Percentiles rank a stretch among this genome's conserved stretches.
These are phyloP conservation scores for Actinia equina DNA, from an alignment of 64 coral and sea anemone genomes.

Conservation along the genomic window DNA sequence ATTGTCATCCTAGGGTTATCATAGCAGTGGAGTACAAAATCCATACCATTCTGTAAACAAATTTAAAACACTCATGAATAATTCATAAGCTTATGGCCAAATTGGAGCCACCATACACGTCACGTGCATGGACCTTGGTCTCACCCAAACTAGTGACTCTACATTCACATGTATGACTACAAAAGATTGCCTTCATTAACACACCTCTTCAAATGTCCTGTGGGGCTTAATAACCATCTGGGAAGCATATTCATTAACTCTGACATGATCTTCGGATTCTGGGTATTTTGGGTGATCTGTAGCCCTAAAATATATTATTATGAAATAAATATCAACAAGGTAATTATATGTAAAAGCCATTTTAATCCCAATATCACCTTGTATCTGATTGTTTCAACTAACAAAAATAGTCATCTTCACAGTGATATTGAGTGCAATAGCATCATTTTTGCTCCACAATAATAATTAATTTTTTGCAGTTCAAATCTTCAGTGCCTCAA, in stretches of 20 bases:
- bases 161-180: neutral
- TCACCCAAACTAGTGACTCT: slow-evolving; percentile 7
- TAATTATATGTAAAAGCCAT: too few species aligned
- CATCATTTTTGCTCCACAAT: too few species aligned
- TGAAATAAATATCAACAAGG: neutral
- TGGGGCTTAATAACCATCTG: slow-evolving; percentile 93
- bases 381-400: too few species aligned
- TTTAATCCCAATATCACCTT: too few species aligned
- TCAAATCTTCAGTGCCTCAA: too few species aligned
- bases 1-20: slow-evolving; percentile 89
- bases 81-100: too few species aligned
- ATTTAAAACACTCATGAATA: too few species aligned
- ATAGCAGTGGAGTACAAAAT: slow-evolving; percentile 88
- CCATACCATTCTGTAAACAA: slow-evolving; percentile 71
- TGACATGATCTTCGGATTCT: slow-evolving; percentile 70
- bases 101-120: too few species aligned
- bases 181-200: neutral
- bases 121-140: too few species aligned
- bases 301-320: slow-evolving; percentile 25
- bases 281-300: slow-evolving; percentile 73
- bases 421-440: too few species aligned
- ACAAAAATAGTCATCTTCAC: too few species aligned
- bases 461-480: too few species aligned
- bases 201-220: slow-evolving; percentile 76
- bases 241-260: slow-evolving; percentile 83